These are phyloP conservation scores for Hydractinia echinata DNA, from an alignment of 30 jellyfish, hydroid and myxozoan genomes.

Conservation along the genomic window DNA sequence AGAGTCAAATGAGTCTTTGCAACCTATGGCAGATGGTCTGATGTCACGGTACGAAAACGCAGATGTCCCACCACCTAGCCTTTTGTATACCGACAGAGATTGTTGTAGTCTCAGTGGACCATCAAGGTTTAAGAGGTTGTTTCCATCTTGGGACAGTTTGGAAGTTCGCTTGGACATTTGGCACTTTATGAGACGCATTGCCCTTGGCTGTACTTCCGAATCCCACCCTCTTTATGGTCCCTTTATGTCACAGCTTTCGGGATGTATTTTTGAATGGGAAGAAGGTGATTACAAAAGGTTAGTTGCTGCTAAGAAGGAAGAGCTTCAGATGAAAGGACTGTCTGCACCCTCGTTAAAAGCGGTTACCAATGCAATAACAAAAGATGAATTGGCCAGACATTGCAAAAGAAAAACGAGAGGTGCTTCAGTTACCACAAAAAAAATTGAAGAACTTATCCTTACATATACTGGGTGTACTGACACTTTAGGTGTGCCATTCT, in stretches of 20 bases:
- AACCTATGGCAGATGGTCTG: constrained; percentile 39
- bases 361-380: constrained; percentile 17
- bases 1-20: constrained; percentile 4
- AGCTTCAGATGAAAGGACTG: constrained; percentile 32
- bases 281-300: constrained; percentile 13
- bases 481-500: constrained; percentile 42
- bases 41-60: constrained; percentile 22
- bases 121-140: constrained; percentile 16
- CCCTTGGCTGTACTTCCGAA: constrained; percentile 24
- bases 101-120: constrained; percentile 41
- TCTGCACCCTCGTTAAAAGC: constrained; percentile 24
- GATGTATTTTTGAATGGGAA: constrained; percentile 40
- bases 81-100: constrained; percentile 54
- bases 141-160: constrained; percentile 19
- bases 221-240: no score
- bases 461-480: constrained; percentile 37
- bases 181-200: constrained; percentile 34
- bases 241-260: constrained; percentile 15
- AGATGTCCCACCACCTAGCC: constrained; percentile 21
- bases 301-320: constrained; percentile 32
- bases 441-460: constrained; percentile 24
- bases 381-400: constrained; percentile 27
- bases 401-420: constrained; percentile 39
- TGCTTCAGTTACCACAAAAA: constrained; percentile 8
- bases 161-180: constrained; percentile 34